Base-by-base conservation (phyloP, 1,140 invertebrate species). In the Nasonia longicornis region DNA sequence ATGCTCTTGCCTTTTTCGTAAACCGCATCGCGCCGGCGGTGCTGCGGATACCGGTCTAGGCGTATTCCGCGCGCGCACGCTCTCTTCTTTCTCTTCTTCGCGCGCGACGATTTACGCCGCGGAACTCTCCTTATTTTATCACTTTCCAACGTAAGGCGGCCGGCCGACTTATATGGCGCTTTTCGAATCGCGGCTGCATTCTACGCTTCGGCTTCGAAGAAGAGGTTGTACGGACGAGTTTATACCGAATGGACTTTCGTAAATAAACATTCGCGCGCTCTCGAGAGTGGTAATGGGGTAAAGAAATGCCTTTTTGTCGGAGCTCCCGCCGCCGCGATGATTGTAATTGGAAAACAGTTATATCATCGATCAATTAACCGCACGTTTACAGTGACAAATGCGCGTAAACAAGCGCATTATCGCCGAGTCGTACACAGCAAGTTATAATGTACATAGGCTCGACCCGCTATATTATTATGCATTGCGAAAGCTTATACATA, bases 41-140 rank as follows among this genome's bases (percentile, higher is more conserved):
- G 20, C 2, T 35, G 75, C 86, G 86, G 4, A 35, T 35, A 89
- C 89, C 87, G 88, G 87, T 89, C 86, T 89, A 89, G 87, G 87
- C 86, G 85, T 89, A 85, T 84, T 84, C 6, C 14, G 26, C 26
- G 26, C 26, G 26, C 26, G 26, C 26, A 1, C 26, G 1, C 29
- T 31, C 66, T 22, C n/a, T 31, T 26, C 70, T 35, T 42, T 42
- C 63, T 31, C 35, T 77, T 64, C 63, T 42, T 77, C 75, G 22
- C 45, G 35, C 2, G 6, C 31, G 22, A 11, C 64, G 64, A 67
- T 67, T 67, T 67, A 31, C 22, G 45, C 20, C 45, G 10, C 26
- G 48, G n/a, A 10, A 73, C 71, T 73, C 38, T 42, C 48, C 20
- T n/a, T 74, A 66, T 38, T 80, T 80, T 80, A 80, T 80, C 78